Conservation (phyloP, 2,888 invertebrate species). For the Plagiodera versicolora region DNA sequence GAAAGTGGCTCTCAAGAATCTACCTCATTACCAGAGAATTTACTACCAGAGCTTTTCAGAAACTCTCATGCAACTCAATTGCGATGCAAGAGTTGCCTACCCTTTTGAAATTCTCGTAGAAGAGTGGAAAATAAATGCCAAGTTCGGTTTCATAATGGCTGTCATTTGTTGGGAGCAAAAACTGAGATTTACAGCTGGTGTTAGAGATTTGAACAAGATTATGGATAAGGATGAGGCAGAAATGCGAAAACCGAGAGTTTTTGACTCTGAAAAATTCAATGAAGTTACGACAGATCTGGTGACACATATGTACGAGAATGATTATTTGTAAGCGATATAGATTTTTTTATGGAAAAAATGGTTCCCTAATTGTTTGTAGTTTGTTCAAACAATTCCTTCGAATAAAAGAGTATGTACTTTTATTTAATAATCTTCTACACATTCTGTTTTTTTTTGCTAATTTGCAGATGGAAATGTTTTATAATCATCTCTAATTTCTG, state of each 20-base stretch:
- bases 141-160: slow-evolving; percentile 15
- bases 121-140: slow-evolving; percentile 38
- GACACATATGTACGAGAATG: slow-evolving; percentile 16
- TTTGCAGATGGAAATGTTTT: no score
- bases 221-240: slow-evolving; percentile 3
- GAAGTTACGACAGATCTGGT: not conserved
- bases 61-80: slow-evolving; percentile 36
- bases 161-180: slow-evolving; percentile 11
- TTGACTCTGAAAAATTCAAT: slow-evolving; percentile 1
- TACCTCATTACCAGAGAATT: slow-evolving; percentile 40
- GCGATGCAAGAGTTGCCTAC: slow-evolving; percentile 40
- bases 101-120: slow-evolving; percentile 38
- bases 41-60: slow-evolving; percentile 45
- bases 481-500: no score
- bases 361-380: no score
- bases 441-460: no score
- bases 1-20: slow-evolving; percentile 39
- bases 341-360: no score
- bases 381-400: no score
- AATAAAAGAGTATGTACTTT: no score
- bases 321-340: slow-evolving; percentile 8
- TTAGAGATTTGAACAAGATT: slow-evolving; percentile 9
- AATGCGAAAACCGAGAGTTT: not conserved
- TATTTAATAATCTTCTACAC: no score
- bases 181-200: not conserved